phyloP scores from a whole-genome alignment of 2,888 invertebrate genomes.

The Prenolepis imparis region DNA sequence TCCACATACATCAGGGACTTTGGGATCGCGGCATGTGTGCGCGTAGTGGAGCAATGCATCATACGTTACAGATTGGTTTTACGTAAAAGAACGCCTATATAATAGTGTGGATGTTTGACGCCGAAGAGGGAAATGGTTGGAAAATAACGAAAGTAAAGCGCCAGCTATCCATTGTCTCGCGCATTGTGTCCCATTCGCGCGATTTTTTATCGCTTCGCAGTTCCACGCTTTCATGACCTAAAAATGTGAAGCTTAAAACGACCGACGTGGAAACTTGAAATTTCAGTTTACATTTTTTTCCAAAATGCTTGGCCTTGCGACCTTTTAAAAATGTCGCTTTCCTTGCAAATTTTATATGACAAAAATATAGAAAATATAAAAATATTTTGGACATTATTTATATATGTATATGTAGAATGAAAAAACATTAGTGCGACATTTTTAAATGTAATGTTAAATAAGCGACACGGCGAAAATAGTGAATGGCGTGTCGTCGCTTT shows the following conservation, averaged over 20 bases:
- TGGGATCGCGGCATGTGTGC: slow-evolving; percentile 56
- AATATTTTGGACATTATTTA: slow-evolving; percentile 17
- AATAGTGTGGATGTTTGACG: slow-evolving; percentile 73
- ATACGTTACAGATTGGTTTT: slow-evolving; percentile 75
- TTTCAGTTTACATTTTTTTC: slow-evolving; percentile 16
- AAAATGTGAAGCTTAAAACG: slow-evolving; percentile 35
- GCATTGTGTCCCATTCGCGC: slow-evolving; percentile 59
- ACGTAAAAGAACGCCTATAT: slow-evolving; percentile 69
- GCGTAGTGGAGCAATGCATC: slow-evolving; percentile 67
- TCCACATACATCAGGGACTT: slow-evolving; percentile 70
- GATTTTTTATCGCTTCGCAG: slow-evolving; percentile 65
- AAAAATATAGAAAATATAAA: not conserved
- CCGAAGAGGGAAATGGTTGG: slow-evolving; percentile 72
- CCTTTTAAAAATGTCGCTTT: not conserved
- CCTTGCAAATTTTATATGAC: not conserved
- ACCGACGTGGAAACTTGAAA: slow-evolving; percentile 23
- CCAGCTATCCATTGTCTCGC: slow-evolving; percentile 64
- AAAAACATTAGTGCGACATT: not conserved
- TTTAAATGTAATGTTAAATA: slow-evolving; percentile 42
- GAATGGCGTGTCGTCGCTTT: slow-evolving; percentile 37
- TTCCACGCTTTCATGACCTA: slow-evolving; percentile 68
- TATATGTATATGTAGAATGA: slow-evolving; percentile 19
- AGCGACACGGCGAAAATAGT: not conserved
- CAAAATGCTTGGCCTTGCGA: slow-evolving; percentile 13
- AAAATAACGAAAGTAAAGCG: slow-evolving; percentile 77